Evolutionary conservation across 2,888 invertebrate species (phyloP).

Genomic region (Prosapia bicincta): DNA sequence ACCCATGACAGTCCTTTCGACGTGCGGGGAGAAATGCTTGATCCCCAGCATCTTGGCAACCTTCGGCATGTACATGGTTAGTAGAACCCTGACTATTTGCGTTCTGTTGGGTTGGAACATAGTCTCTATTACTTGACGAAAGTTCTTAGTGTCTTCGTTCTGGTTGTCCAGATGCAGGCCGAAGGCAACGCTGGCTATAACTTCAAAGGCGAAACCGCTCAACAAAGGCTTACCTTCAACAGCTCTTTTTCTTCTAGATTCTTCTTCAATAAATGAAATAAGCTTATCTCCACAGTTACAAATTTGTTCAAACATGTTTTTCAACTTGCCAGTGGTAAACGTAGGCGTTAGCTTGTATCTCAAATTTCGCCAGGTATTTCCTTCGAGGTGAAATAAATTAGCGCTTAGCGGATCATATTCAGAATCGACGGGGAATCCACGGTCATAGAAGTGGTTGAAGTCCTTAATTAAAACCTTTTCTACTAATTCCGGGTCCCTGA

Average conservation of each 20-base stretch:
- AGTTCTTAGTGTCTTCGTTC: background rate
- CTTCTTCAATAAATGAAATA: slow-evolving; percentile 29
- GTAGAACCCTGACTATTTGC: background rate
- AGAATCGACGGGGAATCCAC: slow-evolving; percentile 24
- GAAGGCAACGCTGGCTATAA: slow-evolving; percentile 30
- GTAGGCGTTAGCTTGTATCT: slow-evolving; percentile 46
- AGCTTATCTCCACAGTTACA: slow-evolving; percentile 41
- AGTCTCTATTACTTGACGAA: background rate
- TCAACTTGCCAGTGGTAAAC: slow-evolving; percentile 47
- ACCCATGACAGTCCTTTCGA: slow-evolving; percentile 22
- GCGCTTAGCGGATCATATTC: slow-evolving; percentile 32
- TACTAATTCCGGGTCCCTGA: slow-evolving; percentile 17
- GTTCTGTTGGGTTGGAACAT: background rate
- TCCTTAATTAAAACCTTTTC: slow-evolving; percentile 34
- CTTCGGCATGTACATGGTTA: background rate
- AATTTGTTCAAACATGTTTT: slow-evolving; percentile 43
- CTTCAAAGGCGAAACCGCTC: slow-evolving; percentile 30
- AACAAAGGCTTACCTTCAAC: slow-evolving; percentile 10
- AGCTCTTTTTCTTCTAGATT: background rate
- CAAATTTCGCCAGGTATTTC: slow-evolving; percentile 45
- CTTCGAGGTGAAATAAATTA: slow-evolving; percentile 37
- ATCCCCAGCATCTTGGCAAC: slow-evolving; percentile 6
- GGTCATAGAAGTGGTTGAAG: slow-evolving; percentile 33
- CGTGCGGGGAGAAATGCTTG: background rate
- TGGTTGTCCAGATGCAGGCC: slow-evolving; percentile 18